These are phyloP conservation scores for Leptoclinus maculatus DNA, from an alignment of 2,797 vertebrate species.

Conservation along the genomic window DNA sequence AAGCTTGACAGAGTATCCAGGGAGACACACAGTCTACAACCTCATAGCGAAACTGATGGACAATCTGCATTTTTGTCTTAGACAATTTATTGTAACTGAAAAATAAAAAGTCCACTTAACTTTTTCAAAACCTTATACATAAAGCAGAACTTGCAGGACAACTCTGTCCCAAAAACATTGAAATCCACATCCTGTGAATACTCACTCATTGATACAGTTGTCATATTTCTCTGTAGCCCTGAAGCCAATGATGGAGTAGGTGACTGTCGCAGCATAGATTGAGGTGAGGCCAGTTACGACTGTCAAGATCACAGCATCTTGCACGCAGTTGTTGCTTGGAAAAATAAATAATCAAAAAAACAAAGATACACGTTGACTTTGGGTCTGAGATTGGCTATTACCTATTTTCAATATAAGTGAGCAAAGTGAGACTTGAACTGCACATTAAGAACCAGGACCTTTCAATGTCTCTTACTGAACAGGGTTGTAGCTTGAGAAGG, in stretches of 20 bases:
- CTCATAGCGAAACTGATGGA: no score
- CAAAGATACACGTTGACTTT: background rate
- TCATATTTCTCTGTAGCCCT: conserved; percentile 91
- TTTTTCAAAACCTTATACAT: background rate
- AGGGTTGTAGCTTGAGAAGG: conserved; percentile 99
- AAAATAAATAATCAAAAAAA: conserved; percentile 9
- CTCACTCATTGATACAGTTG: conserved; percentile 87
- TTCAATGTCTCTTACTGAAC: conserved; percentile 88
- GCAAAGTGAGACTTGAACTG: background rate
- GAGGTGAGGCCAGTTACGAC: conserved; percentile 91
- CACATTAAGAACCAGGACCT: background rate
- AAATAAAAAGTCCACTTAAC: background rate
- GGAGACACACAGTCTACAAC: no score
- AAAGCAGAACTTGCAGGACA: background rate
- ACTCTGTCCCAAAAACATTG: background rate
- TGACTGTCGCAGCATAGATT: conserved; percentile 90
- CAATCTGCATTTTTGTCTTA: background rate
- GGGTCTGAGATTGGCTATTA: background rate
- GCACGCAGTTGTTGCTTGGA: conserved; percentile 93
- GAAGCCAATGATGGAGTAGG: conserved; percentile 97
- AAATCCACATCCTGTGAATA: background rate
- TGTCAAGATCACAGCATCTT: conserved; percentile 91
- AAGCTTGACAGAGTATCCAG: no score
- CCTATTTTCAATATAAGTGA: background rate
- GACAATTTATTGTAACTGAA: background rate